These are phyloP conservation scores for Ceriagrion tenellum DNA, from an alignment of 2,888 invertebrate genomes.

Conservation along the genomic window DNA sequence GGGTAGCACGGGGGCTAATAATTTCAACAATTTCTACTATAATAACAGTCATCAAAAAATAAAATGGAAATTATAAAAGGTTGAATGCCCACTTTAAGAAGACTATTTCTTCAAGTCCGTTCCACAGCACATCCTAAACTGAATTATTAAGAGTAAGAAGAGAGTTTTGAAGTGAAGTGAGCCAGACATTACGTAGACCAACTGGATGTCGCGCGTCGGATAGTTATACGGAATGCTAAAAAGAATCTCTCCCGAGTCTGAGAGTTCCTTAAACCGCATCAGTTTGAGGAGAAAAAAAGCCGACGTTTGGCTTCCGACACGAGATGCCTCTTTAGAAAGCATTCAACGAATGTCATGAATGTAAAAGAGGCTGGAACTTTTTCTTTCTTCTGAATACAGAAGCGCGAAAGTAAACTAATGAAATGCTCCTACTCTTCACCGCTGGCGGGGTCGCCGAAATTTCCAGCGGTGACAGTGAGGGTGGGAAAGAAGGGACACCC, in stretches of 20 bases:
- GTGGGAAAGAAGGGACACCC: background rate
- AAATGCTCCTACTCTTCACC: background rate
- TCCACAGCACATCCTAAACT: too few species aligned
- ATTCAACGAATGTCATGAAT: conserved; percentile 36
- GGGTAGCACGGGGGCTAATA: too few species aligned
- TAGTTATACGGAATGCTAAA: background rate
- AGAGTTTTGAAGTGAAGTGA: background rate
- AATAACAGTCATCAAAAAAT: too few species aligned
- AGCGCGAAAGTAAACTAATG: conserved; percentile 13
- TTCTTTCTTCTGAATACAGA: background rate
- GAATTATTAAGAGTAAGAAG: background rate
- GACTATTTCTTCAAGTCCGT: too few species aligned
- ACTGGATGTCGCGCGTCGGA: background rate
- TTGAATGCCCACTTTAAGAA: too few species aligned
- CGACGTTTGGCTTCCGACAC: background rate
- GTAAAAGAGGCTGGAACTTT: background rate
- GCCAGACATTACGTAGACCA: background rate
- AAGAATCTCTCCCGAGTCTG: background rate
- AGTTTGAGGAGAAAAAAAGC: background rate
- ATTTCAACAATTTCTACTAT: too few species aligned
- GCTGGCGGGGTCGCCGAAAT: background rate
- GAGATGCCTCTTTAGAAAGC: background rate
- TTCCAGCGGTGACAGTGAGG: background rate
- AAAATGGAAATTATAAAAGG: too few species aligned
- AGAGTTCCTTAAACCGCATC: background rate